phyloP scores from a whole-genome alignment of 2,888 invertebrate genomes.

The Acleris sparsana region DNA sequence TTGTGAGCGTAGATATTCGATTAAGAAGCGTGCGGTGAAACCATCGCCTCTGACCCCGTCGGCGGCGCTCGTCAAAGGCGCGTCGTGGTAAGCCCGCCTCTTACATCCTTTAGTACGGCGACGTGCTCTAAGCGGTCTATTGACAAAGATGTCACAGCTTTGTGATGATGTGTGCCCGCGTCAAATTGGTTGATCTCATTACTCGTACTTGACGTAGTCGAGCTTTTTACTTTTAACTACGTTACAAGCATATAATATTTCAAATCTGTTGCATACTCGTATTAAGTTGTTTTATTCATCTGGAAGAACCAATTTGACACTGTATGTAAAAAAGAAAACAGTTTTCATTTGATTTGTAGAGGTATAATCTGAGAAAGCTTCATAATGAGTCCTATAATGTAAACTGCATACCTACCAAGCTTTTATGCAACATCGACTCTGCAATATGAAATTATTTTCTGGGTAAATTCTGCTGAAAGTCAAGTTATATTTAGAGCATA shows the following conservation, averaged over 20 bases:
- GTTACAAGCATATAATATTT: not conserved
- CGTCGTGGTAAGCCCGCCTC: slow-evolving; percentile 44
- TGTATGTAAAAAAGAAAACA: no score
- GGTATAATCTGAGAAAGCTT: no score
- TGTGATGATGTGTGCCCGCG: slow-evolving; percentile 2
- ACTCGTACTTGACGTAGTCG: not conserved
- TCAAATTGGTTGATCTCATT: not conserved
- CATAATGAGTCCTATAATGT: no score
- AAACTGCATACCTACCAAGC: no score
- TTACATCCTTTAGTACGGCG: slow-evolving; percentile 46
- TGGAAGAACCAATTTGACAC: no score
- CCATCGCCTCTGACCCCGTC: slow-evolving; percentile 59
- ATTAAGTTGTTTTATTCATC: no score
- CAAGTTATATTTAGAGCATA: no score
- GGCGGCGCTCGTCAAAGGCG: slow-evolving; percentile 50
- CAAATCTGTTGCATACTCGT: not conserved
- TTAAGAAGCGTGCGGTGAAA: slow-evolving; percentile 53
- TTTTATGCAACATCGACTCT: no score
- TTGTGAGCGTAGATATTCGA: slow-evolving; percentile 51
- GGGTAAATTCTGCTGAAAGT: no score
- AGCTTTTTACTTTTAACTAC: no score
- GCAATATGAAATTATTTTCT: no score
- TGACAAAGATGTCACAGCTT: slow-evolving; percentile 43
- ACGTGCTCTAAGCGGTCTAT: slow-evolving; percentile 46
- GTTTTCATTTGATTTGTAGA: no score